Base-by-base conservation (phyloP, 2,888 invertebrate species). In the Drosophila mimica region DNA sequence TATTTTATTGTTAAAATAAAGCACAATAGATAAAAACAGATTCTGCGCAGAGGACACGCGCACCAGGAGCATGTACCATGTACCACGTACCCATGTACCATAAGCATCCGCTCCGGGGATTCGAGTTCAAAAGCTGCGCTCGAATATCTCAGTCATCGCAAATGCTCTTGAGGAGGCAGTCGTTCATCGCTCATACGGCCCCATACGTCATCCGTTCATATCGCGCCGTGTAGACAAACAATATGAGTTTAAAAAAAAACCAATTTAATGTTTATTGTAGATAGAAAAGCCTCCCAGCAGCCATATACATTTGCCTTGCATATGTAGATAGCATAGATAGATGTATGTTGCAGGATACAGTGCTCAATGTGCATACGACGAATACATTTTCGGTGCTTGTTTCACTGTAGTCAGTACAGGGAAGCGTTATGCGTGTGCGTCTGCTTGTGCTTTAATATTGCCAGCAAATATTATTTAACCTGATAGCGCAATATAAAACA, bases 101-200 rank as follows among this genome's bases (percentile, higher is more conserved):
- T 30, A 34, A 48, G 46, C 70, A 64, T 81, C 69, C 69, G 81
- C 82, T 82, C 75, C 65, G 43, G 66, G 74, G 66, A 66, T 69
- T 56, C 64, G 66, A 64, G 61, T 58, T 34, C 34, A 52, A 80
- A 76, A 81, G 79, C 71, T 65, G 57, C 67, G 61, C 40, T 52
- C 33, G 60, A 34, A 52, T 34, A 57, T 72, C 75, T 60, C 82
- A 89, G 90, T 89, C 89, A 75, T 80, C 78, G 71, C 79, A 70
- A 82, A 82, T 69, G 80, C 72, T 77, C 81, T 87, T 69, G 78
- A 62, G 69, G 79, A 76, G 71, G 67, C 76, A 75, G 89, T 84
- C 81, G 67, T 68, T 66, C 66, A 66, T 61, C 46, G 46, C 46
- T 25, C 46, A 25, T 15, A 25, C 25, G 8, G 25, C 72, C n/a